Base-by-base conservation (phyloP, 2,888 invertebrate species). In the Leucania comma region DNA sequence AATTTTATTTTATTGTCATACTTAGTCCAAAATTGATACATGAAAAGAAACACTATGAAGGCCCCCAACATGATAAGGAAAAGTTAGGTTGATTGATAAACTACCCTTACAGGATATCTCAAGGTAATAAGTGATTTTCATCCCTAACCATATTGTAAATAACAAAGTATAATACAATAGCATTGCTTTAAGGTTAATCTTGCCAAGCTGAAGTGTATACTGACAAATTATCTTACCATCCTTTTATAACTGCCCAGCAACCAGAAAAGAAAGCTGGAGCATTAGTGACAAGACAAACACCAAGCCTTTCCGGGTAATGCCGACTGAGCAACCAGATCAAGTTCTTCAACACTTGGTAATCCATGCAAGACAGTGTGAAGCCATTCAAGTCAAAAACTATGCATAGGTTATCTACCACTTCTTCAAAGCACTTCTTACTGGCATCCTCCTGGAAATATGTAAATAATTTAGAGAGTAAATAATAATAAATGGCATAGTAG, bases 271-370 rank as follows among this genome's bases (percentile, higher is more conserved):
- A 95, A 1, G 97, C 92, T 3, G 98, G 97, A 1, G 98, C 96
- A 92, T 98, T 98, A 66, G 97, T 96, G 68, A 98, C 97, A 53
- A 98, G 96, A 86, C 98, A 98, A 50, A 97, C 96, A 1, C 98
- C 98, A 67, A 98, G 96, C 42, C 98, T 94, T 89, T 98, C 98
- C 0, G 98, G 98, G 90, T 98, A 98, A 89, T 98, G 98, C 76
- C 97, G 96, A 86, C 97, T 97, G 17, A 98, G 95, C 51, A 98
- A 91, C 98, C 98, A 98, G 78, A 98, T 98, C 48, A 98, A 93
- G 90, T 98, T 98, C 91, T 98, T 98, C 20, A 98, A 96, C 75
- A 98, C 96, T 90, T 98, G 98, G 90, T 98, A 98, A 89, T 98
- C 98, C 98, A 98, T 98, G 87, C 97, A 98, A 56, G 97, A 97